Base-by-base conservation (phyloP, 1,140 invertebrate species). In the silkworm (Bombyx mori) region DNA sequence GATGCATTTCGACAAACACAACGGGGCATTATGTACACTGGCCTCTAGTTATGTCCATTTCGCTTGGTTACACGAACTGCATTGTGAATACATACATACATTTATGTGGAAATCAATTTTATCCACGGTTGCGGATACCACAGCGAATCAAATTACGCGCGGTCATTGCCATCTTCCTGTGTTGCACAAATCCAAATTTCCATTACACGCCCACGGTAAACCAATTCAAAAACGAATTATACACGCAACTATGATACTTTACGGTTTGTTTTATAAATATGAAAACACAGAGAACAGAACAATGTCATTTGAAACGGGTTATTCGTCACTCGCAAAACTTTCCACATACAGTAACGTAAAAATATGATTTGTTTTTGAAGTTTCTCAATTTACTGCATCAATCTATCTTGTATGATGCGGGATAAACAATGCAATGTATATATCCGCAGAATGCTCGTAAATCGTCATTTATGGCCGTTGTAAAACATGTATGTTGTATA, bases 91-190 rank as follows among this genome's bases (percentile, higher is more conserved):
- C 42, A 18, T n/a, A 59, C 52, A 49, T 43, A 44, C n/a, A 42
- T 35, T n/a, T 46, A 52, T 58, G 48, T 74, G 26, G 26, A 77
- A 77, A 77, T 78, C 73, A 80, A 77, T 78, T 77, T 78, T 73
- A 68, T 69, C 66, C 66, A 65, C 64, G 63, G 67, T 73, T 58
- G 67, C 58, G 69, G 69, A 72, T 66, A 77, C 67, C 73, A 65
- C 66, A 64, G 60, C 68, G 71, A 80, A 73, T 80, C 74, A 58
- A 62, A 70, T 80, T 77, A 77, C 75, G 66, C 69, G 68, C 74
- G 74, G 77, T 80, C 75, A 77, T 68, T 77, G 74, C 73, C 77
- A 71, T 79, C 68, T 75, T 73, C 66, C 69, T 64, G 65, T 69
- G 63, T 75, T 73, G 67, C 70, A 68, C 65, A 66, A 63, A 66